A percentile compares a stretch with the other conserved stretches of the same genome.
Evolutionary conservation across 2,797 vertebrate genomes (phyloP).

Genomic region (Kryptopterus vitreolus): DNA sequence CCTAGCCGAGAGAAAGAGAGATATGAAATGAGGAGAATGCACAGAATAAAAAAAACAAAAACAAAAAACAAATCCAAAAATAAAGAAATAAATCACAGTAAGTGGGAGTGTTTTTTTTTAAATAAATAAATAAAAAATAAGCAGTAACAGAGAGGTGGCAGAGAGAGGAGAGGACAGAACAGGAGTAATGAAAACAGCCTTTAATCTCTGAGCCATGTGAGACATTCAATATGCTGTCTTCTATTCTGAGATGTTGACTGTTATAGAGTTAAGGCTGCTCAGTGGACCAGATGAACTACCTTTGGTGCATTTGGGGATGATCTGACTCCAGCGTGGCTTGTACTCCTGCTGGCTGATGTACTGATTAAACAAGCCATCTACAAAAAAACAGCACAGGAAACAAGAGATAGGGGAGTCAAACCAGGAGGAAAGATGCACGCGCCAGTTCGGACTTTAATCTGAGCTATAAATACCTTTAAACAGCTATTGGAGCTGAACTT

Average conservation of each 20-base stretch:
- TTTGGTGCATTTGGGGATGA: slow-evolving; percentile 98
- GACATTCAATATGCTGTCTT: slow-evolving; percentile 26
- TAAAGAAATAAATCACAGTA: not conserved
- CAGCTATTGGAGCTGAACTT: not conserved
- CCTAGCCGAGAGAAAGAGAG: slow-evolving; percentile 66
- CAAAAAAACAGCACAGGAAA: slow-evolving; percentile 39
- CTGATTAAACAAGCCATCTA: slow-evolving; percentile 98
- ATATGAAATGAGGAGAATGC: not conserved
- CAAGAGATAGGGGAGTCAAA: slow-evolving; percentile 32
- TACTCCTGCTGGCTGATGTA: slow-evolving; percentile 99
- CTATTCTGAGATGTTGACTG: not conserved
- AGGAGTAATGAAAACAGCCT: slow-evolving; percentile 33
- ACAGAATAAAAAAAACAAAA: not conserved
- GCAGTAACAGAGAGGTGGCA: not conserved
- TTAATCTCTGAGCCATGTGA: slow-evolving; percentile 50
- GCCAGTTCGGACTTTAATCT: not conserved
- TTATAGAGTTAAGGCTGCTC: not conserved
- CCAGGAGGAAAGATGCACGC: not conserved
- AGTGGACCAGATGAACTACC: slow-evolving; percentile 69
- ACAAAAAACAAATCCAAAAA: not conserved
- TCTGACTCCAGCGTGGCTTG: slow-evolving; percentile 98
- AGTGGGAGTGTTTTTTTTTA: not conserved
- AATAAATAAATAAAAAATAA: not conserved
- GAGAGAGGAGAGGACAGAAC: slow-evolving; percentile 9
- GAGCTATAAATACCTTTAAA: slow-evolving; percentile 25